Conservation (phyloP, 2,113 vertebrate species). For the Nesogale talazaci region DNA sequence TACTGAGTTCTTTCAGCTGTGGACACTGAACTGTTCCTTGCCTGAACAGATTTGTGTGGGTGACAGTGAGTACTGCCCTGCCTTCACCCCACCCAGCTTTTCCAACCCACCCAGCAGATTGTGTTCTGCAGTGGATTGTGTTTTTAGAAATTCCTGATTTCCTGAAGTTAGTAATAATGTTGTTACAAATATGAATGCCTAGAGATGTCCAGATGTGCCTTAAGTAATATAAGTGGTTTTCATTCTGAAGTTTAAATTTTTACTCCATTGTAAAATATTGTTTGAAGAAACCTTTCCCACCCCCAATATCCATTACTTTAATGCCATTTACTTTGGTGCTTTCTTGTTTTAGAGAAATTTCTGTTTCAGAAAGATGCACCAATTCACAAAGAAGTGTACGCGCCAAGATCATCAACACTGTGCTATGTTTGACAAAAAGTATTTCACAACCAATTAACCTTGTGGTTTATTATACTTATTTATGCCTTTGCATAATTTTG, state of each 20-base stretch:
- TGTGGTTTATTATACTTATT: background rate
- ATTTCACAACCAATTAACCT: slow-evolving; percentile 2
- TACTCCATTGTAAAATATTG: slow-evolving; percentile 55
- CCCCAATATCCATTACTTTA: slow-evolving; percentile 44
- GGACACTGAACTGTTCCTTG: background rate
- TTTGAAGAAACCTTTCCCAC: slow-evolving; percentile 30
- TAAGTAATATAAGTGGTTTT: slow-evolving; percentile 64
- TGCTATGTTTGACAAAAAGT: slow-evolving; percentile 8
- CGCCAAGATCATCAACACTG: background rate
- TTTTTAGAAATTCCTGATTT: slow-evolving; percentile 54
- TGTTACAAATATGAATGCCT: slow-evolving; percentile 52
- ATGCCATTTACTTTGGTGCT: slow-evolving; percentile 59
- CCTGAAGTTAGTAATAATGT: slow-evolving; percentile 45
- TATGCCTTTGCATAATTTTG: slow-evolving; percentile 43
- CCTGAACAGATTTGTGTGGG: slow-evolving; percentile 65
- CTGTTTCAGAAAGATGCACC: slow-evolving; percentile 48
- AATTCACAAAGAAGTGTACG: background rate
- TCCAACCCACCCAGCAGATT: slow-evolving; percentile 62
- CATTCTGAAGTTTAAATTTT: slow-evolving; percentile 63
- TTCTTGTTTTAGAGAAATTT: slow-evolving; percentile 69
- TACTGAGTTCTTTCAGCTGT: background rate
- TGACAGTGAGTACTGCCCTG: slow-evolving; percentile 19
- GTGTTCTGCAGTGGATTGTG: slow-evolving; percentile 47
- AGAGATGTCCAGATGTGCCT: slow-evolving; percentile 76
- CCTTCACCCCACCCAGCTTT: slow-evolving; percentile 22